These are phyloP conservation scores for Chitala chitala DNA, from an alignment of 2,113 vertebrate genomes.

Conservation along the genomic window DNA sequence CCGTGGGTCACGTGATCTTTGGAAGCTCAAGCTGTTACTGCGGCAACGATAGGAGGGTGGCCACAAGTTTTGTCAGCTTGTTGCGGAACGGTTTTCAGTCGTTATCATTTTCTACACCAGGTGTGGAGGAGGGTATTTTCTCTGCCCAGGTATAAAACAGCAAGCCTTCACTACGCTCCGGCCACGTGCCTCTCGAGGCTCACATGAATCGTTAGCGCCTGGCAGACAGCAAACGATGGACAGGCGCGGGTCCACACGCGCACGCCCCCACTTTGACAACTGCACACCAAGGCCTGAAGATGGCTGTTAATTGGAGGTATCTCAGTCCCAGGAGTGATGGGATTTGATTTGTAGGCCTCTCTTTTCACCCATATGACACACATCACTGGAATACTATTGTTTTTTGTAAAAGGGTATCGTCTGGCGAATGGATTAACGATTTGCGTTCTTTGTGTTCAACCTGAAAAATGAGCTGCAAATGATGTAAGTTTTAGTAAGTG, in stretches of 20 bases:
- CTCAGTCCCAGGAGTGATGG: background rate
- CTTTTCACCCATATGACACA: background rate
- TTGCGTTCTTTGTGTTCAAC: background rate
- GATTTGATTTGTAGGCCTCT: background rate
- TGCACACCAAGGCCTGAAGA: background rate
- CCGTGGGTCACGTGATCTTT: no score
- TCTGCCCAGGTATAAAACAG: background rate
- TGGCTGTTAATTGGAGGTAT: constrained; percentile 28
- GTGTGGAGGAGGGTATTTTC: background rate
- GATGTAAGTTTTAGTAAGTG: constrained; percentile 6
- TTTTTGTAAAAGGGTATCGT: background rate
- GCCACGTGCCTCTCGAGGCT: background rate
- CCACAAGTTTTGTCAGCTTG: background rate
- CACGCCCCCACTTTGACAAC: background rate
- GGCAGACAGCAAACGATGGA: background rate
- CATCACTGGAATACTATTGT: background rate
- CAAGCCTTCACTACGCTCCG: background rate
- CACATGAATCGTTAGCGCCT: background rate
- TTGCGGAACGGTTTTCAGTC: background rate
- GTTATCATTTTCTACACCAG: background rate
- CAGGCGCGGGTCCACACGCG: background rate
- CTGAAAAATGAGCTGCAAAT: background rate
- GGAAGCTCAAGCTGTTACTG: background rate
- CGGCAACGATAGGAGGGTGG: background rate
- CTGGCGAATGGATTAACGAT: background rate